Base-by-base conservation (phyloP, 2,888 invertebrate genomes). In the Aromia moschata region DNA sequence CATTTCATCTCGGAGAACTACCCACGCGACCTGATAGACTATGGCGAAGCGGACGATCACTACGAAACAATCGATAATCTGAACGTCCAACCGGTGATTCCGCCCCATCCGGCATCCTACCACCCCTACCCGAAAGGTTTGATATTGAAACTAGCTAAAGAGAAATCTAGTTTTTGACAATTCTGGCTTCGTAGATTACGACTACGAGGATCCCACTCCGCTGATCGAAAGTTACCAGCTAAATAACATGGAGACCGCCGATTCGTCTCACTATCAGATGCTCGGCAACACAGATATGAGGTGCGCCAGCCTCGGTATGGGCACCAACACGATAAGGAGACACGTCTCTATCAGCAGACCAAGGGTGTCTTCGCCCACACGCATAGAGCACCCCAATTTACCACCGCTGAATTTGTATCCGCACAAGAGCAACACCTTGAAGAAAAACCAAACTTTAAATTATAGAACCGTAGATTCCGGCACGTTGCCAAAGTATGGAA, bases 381-480 rank as follows among this genome's bases (percentile, higher is more conserved):
- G 90, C 68, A 92, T 93, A 70, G 93, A 93, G 74, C 87, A 92
- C 71, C 92, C 92, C 0, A 92, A 93, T 75, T 78, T 91, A 56
- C 91, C 93, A 5, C 91, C 93, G 0, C 79, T 93, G 40, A 93
- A 93, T 75, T 84, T 90, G 18, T 83, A 85, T 72, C 85, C 86
- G 12, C 84, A 73, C 49, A 68, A 73, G 46, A 67, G 67, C 2
- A 70, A 69, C 46, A 74, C 75, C 18, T 55, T 75, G 55, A 75
- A 73, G 61, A 71, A 70, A 45, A 72, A 70, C 47, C 63, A 44
- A 7, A 71, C 74, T n/a, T 51, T 73, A 46, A 73, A 67, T 59
- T 76, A 76, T 56, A 66, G 72, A 52, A 72, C 69, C 43, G 71
- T 72, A 10, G 76, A 76, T 53, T 65, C 68, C n/a, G 74, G 71